Evolutionary conservation across 2,113 vertebrate genomes (phyloP), one percentile per base, ranked within the genome.

Genomic region (Notothenia rossii): DNA sequence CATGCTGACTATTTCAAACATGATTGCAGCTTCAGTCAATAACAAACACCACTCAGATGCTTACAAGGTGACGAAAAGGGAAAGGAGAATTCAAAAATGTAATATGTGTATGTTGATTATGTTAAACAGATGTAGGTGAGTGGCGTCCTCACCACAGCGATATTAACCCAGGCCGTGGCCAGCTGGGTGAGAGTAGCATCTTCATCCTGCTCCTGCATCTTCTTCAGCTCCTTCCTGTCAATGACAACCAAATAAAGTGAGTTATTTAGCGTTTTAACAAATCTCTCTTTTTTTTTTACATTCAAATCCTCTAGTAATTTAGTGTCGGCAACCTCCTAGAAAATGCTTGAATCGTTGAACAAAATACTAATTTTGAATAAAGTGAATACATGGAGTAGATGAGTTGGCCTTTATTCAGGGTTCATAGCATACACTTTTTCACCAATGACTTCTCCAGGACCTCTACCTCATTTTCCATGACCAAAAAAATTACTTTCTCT

Each of bases 161-260:
- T 93, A 81, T 96, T 97, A 83, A 98, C 97, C 98, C 97, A 99
- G 71, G 98, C 98, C 0, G 97, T 97, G 11, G 97, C 96, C 75
- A 99, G 93, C 94, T 99, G 98, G 7, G 98, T 99, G 10, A 99
- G 94, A 0, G 98, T 99, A 0, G 97, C 96, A 0, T 99, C 98
- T 79, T 99, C 98, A 0, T 99, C 98, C 72, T 96, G 96, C 64
- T 99, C 98, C 86, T 98, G 98, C 98, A 99, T 99, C 70, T 96
- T 98, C 91, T 99, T 99, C 70, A 99, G 94, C 65, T 99, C 98
- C 84, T 99, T 99, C 75, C 98, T 99, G 91, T 54, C 13, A 48
- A 64, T 13, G 22, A 75, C 10, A 67, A 63, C n/a, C 72, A 3
- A 50, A 68, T 5, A 12, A 22, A n/a, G 13, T 6, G 36, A 40